Evolutionary conservation across 2,113 vertebrate genomes (phyloP).

Genomic region (Crocuta crocuta): DNA sequence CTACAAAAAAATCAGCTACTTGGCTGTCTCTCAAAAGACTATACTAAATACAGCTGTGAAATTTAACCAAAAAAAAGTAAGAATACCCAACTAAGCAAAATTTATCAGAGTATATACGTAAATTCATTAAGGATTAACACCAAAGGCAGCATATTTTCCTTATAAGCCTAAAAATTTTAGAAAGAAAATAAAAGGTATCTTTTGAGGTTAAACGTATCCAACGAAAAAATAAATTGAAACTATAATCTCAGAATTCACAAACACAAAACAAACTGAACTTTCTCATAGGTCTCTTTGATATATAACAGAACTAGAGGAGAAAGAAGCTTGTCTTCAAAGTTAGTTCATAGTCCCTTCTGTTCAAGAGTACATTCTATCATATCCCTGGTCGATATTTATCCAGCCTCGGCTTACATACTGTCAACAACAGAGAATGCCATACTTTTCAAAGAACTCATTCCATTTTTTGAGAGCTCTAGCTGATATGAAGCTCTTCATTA

Average conservation of each 20-base stretch:
- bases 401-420: not conserved
- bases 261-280: not conserved
- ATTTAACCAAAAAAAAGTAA: not conserved
- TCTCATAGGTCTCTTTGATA: not conserved
- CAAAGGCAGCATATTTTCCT: not conserved
- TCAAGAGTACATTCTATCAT: not conserved
- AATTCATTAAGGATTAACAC: constrained; percentile 19
- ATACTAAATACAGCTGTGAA: constrained; percentile 61
- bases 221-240: constrained; percentile 43
- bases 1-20: constrained; percentile 53
- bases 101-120: not conserved
- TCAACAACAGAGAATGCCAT: not conserved
- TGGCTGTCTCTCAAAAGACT: constrained; percentile 44
- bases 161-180: not conserved
- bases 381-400: not conserved
- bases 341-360: not conserved
- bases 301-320: not conserved
- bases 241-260: not conserved
- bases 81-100: constrained; percentile 27
- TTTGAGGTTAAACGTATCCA: not conserved
- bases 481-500: not conserved
- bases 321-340: not conserved
- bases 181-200: not conserved
- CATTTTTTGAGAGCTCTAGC: not conserved
- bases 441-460: not conserved